phyloP scores from a whole-genome alignment of 1,140 invertebrate species.

The Hirudo medicinalis region DNA sequence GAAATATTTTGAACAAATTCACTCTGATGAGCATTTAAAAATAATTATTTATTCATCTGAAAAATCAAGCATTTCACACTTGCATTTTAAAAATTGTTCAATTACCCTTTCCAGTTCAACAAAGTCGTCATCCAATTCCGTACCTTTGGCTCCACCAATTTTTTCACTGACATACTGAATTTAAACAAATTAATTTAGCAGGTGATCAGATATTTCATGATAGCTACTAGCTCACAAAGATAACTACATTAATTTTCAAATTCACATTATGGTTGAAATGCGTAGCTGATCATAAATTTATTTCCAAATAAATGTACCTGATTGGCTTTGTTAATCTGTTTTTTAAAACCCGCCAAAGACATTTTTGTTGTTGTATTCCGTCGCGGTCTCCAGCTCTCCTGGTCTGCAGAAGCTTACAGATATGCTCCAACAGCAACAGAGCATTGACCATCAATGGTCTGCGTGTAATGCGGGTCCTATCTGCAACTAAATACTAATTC shows the following conservation, averaged over 20 bases:
- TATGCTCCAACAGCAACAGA: no score
- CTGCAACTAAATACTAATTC: no score
- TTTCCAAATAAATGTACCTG: conserved; percentile 53
- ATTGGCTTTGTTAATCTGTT: conserved; percentile 97
- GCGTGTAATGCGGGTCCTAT: no score
- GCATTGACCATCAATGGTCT: no score
- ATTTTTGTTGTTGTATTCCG: conserved; percentile 45
- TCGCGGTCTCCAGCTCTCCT: no score
- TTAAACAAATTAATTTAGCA: conserved; percentile 41
- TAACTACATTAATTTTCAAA: background rate
- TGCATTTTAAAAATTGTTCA: conserved; percentile 18
- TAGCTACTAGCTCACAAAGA: no score
- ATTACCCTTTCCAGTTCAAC: conserved; percentile 96
- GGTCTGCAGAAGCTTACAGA: no score
- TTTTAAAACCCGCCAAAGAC: conserved; percentile 92
- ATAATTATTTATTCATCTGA: no score
- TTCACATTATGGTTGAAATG: background rate
- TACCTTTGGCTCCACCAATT: conserved; percentile 97
- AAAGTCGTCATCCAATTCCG: conserved; percentile 95
- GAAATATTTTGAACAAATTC: no score
- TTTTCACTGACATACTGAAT: conserved; percentile 98
- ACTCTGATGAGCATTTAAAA: no score
- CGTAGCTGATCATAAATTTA: background rate
- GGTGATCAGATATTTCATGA: no score
- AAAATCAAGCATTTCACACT: no score